A percentile compares a stretch with the other conserved stretches of the same genome.
Evolutionary conservation across 2,888 invertebrate genomes (phyloP).

Genomic region (Phalangium opilio): DNA sequence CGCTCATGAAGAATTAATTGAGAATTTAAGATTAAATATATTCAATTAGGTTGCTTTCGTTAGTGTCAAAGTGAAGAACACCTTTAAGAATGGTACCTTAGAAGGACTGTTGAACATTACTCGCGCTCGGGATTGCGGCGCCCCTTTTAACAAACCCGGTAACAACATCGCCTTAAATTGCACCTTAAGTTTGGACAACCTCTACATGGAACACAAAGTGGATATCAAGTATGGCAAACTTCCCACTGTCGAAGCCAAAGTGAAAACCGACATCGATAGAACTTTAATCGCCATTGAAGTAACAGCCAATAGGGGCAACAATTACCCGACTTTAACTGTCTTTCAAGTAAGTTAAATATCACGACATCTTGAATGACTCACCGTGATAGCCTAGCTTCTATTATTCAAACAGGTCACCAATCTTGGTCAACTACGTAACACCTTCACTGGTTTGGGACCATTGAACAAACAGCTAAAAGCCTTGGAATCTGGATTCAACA

Average conservation of each 20-base stretch:
- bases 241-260: slow-evolving; percentile 3
- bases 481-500: slow-evolving; percentile 13
- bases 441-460: no score
- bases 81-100: slow-evolving; percentile 4
- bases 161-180: slow-evolving; percentile 4
- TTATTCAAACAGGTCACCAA: slow-evolving; percentile 6
- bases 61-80: slow-evolving; percentile 3
- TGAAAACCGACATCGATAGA: slow-evolving; percentile 1
- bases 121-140: slow-evolving; percentile 5
- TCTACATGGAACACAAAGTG: slow-evolving; percentile 1
- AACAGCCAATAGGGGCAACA: neutral
- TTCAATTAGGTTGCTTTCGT: slow-evolving; percentile 3
- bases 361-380: no score
- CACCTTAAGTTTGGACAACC: slow-evolving; percentile 4
- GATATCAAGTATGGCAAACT: slow-evolving; percentile 10
- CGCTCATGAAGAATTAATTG: no score
- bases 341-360: neutral
- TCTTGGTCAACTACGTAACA: neutral
- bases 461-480: no score
- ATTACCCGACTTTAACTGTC: neutral
- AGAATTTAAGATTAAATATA: no score
- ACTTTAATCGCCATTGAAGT: slow-evolving; percentile 4
- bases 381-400: no score
- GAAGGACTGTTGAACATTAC: neutral
- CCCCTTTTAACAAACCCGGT: neutral